Conservation (phyloP, 1,140 invertebrate species). For the Papilio dardanus region DNA sequence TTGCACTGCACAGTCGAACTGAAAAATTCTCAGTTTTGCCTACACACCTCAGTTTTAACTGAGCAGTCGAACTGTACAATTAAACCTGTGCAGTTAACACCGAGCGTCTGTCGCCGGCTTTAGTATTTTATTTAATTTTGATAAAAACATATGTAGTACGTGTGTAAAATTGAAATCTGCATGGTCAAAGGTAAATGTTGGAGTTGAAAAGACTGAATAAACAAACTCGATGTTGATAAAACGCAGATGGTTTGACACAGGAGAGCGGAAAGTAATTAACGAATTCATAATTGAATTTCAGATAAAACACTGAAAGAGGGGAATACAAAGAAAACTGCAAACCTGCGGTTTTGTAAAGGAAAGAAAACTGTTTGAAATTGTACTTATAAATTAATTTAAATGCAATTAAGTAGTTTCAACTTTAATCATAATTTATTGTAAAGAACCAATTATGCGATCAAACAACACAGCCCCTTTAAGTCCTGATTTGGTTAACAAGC, state of each 20-base stretch:
- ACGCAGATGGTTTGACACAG: constrained; percentile 22
- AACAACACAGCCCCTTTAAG: no score
- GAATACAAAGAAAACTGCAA: constrained; percentile 6
- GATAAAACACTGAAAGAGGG: neutral
- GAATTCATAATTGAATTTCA: constrained; percentile 21
- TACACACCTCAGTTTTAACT: no score
- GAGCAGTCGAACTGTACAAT: no score
- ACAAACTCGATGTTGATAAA: constrained; percentile 14
- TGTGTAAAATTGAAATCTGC: neutral
- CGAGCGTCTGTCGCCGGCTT: no score
- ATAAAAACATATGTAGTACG: neutral
- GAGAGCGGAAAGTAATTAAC: constrained; percentile 19
- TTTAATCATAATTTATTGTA: neutral
- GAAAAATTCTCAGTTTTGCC: no score
- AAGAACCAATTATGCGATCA: neutral
- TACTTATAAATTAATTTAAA: neutral
- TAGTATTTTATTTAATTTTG: neutral
- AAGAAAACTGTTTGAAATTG: neutral
- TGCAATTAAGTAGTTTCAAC: neutral
- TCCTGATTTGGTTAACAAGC: no score
- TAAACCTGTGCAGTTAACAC: no score
- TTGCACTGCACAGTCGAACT: no score
- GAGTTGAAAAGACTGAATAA: constrained; percentile 2
- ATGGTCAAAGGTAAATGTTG: constrained; percentile 8
- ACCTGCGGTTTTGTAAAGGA: neutral